Percentiles rank a stretch among this genome's conserved stretches.
Evolutionary conservation across 2,113 vertebrate species (phyloP).

Genomic region (Tichodroma muraria): DNA sequence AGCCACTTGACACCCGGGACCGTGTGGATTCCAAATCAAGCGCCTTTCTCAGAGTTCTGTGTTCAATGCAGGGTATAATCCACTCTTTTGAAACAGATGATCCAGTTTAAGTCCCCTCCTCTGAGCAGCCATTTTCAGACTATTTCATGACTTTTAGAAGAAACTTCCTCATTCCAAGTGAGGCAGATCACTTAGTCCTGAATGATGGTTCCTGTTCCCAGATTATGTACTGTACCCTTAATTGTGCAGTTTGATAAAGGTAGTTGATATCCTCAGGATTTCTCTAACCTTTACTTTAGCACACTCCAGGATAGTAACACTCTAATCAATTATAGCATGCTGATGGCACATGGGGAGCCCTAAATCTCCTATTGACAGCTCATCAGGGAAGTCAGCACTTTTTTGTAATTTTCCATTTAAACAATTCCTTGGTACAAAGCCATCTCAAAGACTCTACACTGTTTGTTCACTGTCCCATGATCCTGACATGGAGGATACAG

Average conservation of each 20-base stretch:
- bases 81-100: not conserved
- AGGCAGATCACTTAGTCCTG: not conserved
- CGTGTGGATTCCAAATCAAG: not conserved
- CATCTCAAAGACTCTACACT: not conserved
- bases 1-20: not conserved
- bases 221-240: slow-evolving; percentile 58
- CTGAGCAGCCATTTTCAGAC: not conserved
- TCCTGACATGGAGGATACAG: not conserved
- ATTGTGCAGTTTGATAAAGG: slow-evolving; percentile 65
- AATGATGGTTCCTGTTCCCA: not conserved
- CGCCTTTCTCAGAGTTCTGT: not conserved
- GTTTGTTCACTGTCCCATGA: not conserved
- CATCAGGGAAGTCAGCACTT: slow-evolving; percentile 15
- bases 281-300: slow-evolving; percentile 71
- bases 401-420: slow-evolving; percentile 9
- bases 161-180: not conserved
- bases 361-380: slow-evolving; percentile 56
- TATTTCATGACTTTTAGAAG: not conserved
- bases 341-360: slow-evolving; percentile 20
- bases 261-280: slow-evolving; percentile 68
- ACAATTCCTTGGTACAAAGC: not conserved
- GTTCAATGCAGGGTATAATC: not conserved
- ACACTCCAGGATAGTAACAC: slow-evolving; percentile 38
- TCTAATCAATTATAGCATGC: slow-evolving; percentile 23
- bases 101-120: not conserved